Conservation (phyloP, 1,140 invertebrate species). For the Drosophila melanica region DNA sequence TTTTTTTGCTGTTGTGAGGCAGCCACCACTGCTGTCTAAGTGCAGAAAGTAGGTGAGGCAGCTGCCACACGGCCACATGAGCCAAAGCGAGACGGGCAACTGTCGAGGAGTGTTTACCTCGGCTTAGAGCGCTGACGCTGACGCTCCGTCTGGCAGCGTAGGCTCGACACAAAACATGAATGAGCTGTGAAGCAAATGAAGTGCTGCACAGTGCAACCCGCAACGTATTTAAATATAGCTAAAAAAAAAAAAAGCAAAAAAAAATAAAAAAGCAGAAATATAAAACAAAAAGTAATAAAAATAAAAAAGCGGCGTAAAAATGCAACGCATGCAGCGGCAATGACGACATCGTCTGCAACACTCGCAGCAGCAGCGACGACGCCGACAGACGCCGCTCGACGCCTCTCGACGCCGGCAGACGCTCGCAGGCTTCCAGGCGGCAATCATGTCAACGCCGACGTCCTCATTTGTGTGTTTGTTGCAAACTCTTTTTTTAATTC, state of each 20-base stretch:
- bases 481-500: slow-evolving; percentile 52
- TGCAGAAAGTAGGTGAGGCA: slow-evolving; percentile 78
- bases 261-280: slow-evolving; percentile 4
- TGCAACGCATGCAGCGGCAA: slow-evolving; percentile 70
- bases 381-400: slow-evolving; percentile 17
- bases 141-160: slow-evolving; percentile 46
- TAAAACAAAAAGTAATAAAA: slow-evolving; percentile 22
- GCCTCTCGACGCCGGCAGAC: slow-evolving; percentile 35
- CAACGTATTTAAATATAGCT: slow-evolving; percentile 79
- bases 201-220: slow-evolving; percentile 74
- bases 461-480: slow-evolving; percentile 77
- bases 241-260: slow-evolving; percentile 28
- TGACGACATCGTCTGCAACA: slow-evolving; percentile 45
- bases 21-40: slow-evolving; percentile 72
- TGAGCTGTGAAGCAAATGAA: slow-evolving; percentile 83
- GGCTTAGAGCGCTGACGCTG: slow-evolving; percentile 64
- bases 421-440: slow-evolving; percentile 51
- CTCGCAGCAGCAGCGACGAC: slow-evolving; percentile 33
- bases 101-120: slow-evolving; percentile 72
- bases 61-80: slow-evolving; percentile 54
- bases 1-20: slow-evolving; percentile 32
- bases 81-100: slow-evolving; percentile 43
- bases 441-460: slow-evolving; percentile 77
- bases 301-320: slow-evolving; percentile 59
- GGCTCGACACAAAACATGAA: slow-evolving; percentile 76